Base-by-base conservation (phyloP, 2,113 vertebrate species). In the Forbesichthys papilliferus region DNA sequence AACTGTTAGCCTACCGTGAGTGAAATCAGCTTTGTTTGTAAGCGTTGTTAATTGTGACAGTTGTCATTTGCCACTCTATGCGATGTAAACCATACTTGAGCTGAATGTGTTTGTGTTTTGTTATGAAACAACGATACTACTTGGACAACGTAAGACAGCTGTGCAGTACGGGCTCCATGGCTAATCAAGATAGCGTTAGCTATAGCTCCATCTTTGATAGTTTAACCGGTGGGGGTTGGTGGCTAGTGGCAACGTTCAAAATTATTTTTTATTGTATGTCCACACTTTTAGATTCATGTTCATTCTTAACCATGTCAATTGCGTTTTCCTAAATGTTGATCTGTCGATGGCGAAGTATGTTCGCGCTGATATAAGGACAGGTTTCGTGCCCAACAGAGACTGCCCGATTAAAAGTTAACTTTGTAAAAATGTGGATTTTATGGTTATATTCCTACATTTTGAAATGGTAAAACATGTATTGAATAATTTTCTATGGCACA, bases 181-280 rank as follows among this genome's bases (percentile, higher is more conserved):
- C 55, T 84, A 79, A 71, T 71, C 46, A 5, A 54, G 84, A 82
- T 79, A 78, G 66, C 54, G n/a, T 64, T 82, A 77, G 78, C 74
- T 77, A 71, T 64, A 27, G 27, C 27, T 52, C 51, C 10, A 52
- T 73, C 47, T 56, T 47, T 74, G 52, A 61, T 66, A 53, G 9
- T 52, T 49, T 66, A 14, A n/a, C 68, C 51, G 55, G 64, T 74
- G 75, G 71, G 69, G 64, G 75, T 69, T 75, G 64, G 71, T 68
- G 27, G 27, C 27, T 27, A 27, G 27, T 42, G 48, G 16, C 9
- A 52, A 55, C 27, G 9, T 63, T 54, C 34, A 34, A 34, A 9
- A 42, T 42, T 42, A 42, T 8, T 42, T 42, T 27, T 27, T 27
- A 27, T 27, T 27, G 2, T 27, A 27, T 42, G 36, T 42, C 0